Conservation (phyloP, 92 coral and sea anemone genomes). For the Bergia puertoricense region DNA sequence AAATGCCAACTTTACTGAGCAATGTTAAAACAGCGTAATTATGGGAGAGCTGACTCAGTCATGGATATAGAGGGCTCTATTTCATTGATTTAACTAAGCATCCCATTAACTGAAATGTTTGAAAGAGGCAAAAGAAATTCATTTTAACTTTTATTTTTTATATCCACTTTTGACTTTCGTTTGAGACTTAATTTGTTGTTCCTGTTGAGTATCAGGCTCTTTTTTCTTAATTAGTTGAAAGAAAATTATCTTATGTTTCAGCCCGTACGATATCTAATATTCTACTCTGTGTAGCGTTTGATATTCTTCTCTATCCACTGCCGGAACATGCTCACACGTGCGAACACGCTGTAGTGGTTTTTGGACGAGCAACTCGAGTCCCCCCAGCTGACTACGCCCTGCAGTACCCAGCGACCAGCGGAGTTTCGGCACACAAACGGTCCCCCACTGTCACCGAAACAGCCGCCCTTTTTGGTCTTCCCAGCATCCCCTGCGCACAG, state of each 20-base stretch:
- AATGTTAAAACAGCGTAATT: too few species aligned
- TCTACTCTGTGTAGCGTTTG: constrained; percentile 7
- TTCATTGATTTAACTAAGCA: too few species aligned
- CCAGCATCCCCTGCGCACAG: constrained; percentile 77
- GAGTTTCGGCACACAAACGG: constrained; percentile 64
- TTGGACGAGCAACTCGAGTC: constrained; percentile 49
- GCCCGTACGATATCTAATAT: background rate
- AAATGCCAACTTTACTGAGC: too few species aligned
- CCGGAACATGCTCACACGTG: constrained; percentile 65
- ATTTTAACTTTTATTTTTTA: too few species aligned
- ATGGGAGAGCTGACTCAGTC: too few species aligned
- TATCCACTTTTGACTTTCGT: background rate
- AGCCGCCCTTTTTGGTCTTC: constrained; percentile 54
- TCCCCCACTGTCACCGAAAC: constrained; percentile 75
- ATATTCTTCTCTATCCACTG: constrained; percentile 54
- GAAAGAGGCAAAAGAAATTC: background rate
- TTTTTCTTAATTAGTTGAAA: too few species aligned
- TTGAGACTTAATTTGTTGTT: too few species aligned
- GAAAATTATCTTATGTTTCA: too few species aligned
- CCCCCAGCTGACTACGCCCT: constrained; percentile 76
- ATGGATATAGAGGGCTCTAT: too few species aligned
- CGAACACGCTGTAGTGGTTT: constrained; percentile 55
- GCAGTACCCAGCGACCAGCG: constrained; percentile 68
- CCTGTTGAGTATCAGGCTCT: background rate
- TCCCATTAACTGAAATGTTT: too few species aligned